Conservation (phyloP, 1,140 invertebrate species). For the Hormaphis cornu region DNA sequence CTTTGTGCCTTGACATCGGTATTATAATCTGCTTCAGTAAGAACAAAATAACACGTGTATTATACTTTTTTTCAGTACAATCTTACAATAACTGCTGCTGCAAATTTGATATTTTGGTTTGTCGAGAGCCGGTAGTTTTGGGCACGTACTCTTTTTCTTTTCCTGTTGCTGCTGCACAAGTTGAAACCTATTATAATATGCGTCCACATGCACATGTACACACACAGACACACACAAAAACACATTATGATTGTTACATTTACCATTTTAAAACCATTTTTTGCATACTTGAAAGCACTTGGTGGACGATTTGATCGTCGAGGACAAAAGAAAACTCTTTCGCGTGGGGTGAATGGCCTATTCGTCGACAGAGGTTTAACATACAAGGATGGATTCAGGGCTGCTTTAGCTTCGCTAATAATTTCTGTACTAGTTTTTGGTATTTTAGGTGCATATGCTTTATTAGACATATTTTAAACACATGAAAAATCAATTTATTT, state of each 20-base stretch:
- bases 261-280: not conserved
- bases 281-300: constrained; percentile 20
- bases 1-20: constrained; percentile 2
- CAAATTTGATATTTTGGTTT: not conserved
- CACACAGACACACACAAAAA: not conserved
- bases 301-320: constrained; percentile 50
- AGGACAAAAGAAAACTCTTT: constrained; percentile 58
- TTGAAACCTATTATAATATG: constrained; percentile 3
- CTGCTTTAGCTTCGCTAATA: constrained; percentile 63
- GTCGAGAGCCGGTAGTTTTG: not conserved
- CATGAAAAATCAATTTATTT: not conserved
- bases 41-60: not conserved
- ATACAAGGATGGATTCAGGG: constrained; percentile 41
- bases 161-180: not conserved
- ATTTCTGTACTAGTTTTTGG: constrained; percentile 49
- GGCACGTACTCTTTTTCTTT: not conserved
- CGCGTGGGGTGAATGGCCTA: constrained; percentile 68
- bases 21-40: not conserved
- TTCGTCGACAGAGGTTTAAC: constrained; percentile 54
- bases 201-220: not conserved
- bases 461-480: not conserved
- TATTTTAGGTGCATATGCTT: not conserved
- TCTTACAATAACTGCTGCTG: not conserved
- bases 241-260: not conserved
- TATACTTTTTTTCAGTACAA: not conserved